These are phyloP conservation scores for Myzus persicae DNA, from an alignment of 1,140 invertebrate genomes.

Conservation along the genomic window DNA sequence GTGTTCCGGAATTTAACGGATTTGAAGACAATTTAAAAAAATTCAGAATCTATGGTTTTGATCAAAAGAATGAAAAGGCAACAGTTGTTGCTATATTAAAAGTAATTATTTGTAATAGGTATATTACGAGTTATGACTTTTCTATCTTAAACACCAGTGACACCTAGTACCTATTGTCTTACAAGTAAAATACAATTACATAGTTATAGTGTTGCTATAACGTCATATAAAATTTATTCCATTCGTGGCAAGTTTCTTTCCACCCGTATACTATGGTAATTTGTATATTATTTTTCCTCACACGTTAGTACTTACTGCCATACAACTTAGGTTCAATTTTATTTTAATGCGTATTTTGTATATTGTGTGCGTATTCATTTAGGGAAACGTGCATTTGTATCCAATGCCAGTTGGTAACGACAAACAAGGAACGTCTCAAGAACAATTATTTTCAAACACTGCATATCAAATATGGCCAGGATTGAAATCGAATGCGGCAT, in stretches of 20 bases:
- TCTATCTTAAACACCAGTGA: not conserved
- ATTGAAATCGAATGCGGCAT: slow-evolving; percentile 39
- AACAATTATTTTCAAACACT: not conserved
- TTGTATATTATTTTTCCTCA: not conserved
- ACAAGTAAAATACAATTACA: not conserved
- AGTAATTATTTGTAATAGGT: not conserved
- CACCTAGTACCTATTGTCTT: not conserved
- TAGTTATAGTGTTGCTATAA: not conserved
- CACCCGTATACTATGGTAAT: no score
- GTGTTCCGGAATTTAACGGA: slow-evolving; percentile 76
- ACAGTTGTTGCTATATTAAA: slow-evolving; percentile 34
- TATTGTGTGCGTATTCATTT: not conserved
- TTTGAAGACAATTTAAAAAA: slow-evolving; percentile 81
- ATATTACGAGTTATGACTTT: not conserved
- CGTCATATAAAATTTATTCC: not conserved
- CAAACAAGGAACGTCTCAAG: not conserved
- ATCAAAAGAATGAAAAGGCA: not conserved
- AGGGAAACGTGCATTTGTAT: slow-evolving; percentile 25
- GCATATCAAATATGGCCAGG: not conserved
- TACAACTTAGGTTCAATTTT: not conserved
- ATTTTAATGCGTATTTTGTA: not conserved
- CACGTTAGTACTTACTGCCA: not conserved
- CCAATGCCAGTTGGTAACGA: not conserved
- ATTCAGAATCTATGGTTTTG: slow-evolving; percentile 71
- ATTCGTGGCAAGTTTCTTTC: not conserved